These are phyloP conservation scores for Xenops minutus DNA, from an alignment of 2,797 vertebrate species.

Conservation along the genomic window DNA sequence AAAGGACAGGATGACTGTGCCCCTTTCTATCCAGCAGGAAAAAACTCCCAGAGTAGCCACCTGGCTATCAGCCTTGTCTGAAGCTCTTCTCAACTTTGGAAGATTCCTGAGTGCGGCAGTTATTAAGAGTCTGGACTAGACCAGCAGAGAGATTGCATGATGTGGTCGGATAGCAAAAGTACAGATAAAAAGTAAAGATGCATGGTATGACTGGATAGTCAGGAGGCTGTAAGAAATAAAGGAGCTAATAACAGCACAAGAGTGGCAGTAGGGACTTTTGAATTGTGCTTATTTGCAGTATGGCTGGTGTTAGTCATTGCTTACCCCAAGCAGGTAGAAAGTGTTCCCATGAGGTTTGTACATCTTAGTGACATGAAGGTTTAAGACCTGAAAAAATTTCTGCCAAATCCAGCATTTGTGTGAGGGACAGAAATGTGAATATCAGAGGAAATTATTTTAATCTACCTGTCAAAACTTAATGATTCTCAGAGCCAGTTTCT, in stretches of 20 bases:
- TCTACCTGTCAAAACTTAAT: background rate
- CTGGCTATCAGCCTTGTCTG: background rate
- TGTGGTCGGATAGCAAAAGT: background rate
- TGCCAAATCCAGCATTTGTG: background rate
- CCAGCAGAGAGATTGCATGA: background rate
- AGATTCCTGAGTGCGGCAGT: background rate
- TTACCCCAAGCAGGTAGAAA: background rate
- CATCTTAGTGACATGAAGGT: background rate
- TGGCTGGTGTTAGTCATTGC: background rate
- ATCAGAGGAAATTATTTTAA: background rate
- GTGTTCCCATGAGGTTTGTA: background rate
- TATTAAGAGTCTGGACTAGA: background rate
- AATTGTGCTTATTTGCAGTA: background rate
- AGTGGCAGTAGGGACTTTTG: background rate
- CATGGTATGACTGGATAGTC: background rate
- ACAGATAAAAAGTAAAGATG: background rate
- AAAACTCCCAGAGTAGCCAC: background rate
- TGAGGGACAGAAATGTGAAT: background rate
- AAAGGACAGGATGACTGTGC: background rate
- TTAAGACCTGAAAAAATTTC: background rate
- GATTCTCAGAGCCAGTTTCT: background rate
- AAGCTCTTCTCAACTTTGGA: background rate
- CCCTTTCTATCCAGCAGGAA: background rate
- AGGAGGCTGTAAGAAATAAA: background rate
- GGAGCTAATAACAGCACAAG: background rate